Conservation (phyloP, 2,113 vertebrate genomes). For the Upupa epops region DNA sequence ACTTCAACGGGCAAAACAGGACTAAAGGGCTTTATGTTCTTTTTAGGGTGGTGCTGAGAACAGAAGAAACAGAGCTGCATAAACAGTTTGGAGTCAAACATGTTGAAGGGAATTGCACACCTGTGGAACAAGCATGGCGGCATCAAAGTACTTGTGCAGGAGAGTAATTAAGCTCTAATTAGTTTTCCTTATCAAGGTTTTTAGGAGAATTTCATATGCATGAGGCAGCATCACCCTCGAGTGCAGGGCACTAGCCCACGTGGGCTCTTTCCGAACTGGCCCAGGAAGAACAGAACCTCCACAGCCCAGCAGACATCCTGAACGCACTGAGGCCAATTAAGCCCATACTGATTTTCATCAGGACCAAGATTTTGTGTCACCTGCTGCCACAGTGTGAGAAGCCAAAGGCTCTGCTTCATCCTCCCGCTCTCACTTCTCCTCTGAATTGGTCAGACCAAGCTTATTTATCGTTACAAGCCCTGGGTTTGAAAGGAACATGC, state of each 20-base stretch:
- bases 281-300: background rate
- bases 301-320: rapidly evolving
- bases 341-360: rapidly evolving
- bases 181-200: background rate
- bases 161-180: background rate
- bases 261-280: background rate
- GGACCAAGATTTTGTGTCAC: background rate
- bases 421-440: background rate
- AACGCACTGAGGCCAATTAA: background rate
- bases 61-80: background rate
- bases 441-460: background rate
- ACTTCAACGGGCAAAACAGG: background rate
- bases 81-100: background rate
- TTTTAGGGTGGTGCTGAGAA: background rate
- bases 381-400: rapidly evolving
- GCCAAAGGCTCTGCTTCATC: background rate
- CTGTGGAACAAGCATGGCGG: background rate
- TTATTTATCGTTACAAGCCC: background rate
- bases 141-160: background rate
- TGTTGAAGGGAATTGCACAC: background rate
- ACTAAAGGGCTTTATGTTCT: background rate
- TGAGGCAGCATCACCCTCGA: rapidly evolving
- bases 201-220: background rate
- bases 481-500: background rate
- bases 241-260: rapidly evolving